A percentile compares a stretch with the other conserved stretches of the same genome.
These are phyloP conservation scores for Meles meles DNA, from an alignment of 2,113 vertebrate species.

Conservation along the genomic window DNA sequence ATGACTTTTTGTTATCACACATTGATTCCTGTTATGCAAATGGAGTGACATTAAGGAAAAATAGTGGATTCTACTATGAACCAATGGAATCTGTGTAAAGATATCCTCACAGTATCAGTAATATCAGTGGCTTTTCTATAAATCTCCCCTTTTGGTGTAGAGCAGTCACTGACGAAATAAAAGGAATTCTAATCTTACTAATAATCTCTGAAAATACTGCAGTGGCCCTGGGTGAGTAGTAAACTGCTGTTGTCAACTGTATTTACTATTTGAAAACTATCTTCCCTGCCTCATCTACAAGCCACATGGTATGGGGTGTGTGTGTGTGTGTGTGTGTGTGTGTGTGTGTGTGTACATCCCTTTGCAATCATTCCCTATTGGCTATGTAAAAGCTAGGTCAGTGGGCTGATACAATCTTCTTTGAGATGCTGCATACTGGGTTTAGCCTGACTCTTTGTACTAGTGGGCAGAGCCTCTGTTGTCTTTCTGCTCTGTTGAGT, in stretches of 20 bases:
- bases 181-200: neutral
- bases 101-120: neutral
- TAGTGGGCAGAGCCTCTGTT: neutral
- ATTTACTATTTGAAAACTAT: neutral
- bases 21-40: neutral
- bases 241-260: neutral
- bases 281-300: neutral
- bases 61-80: neutral
- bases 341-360: neutral
- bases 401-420: constrained; percentile 26
- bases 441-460: constrained; percentile 2
- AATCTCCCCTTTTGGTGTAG: neutral
- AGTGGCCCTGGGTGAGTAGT: neutral
- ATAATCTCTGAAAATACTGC: neutral
- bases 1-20: neutral
- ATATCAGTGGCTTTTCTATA: neutral
- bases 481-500: neutral
- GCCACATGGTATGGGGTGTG: neutral
- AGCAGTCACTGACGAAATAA: neutral
- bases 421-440: neutral
- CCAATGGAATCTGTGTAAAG: neutral
- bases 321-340: neutral
- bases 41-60: neutral
- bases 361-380: neutral
- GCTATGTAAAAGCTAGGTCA: constrained; percentile 57